phyloP scores from a whole-genome alignment of 2,797 vertebrate species.

The Spinibarbus caldwelli region DNA sequence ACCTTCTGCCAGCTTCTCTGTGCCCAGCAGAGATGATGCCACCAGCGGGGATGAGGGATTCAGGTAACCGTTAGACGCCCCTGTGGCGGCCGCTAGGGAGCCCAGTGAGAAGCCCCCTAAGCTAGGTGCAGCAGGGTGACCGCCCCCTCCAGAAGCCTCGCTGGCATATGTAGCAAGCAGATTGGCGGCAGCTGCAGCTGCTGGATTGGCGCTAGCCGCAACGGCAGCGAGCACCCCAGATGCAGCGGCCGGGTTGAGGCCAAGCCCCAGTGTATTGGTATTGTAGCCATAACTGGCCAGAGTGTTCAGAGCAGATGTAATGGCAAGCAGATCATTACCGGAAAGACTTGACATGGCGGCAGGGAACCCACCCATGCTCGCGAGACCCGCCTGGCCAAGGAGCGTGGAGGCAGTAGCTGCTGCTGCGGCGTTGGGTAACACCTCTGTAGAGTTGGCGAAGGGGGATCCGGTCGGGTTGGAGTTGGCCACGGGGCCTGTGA shows the following conservation, averaged over 20 bases:
- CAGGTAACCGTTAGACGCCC: conserved; percentile 90
- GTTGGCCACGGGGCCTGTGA: conserved; percentile 93
- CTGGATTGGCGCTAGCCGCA: conserved; percentile 90
- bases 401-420: conserved; percentile 87
- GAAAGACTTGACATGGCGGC: conserved; percentile 89
- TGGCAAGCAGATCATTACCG: conserved; percentile 92
- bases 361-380: conserved; percentile 87
- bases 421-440: conserved; percentile 84
- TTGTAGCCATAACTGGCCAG: conserved; percentile 96
- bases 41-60: conserved; percentile 88
- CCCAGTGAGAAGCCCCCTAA: conserved; percentile 87
- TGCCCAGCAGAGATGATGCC: conserved; percentile 88
- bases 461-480: conserved; percentile 95
- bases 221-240: conserved; percentile 90
- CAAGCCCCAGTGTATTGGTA: conserved; percentile 91
- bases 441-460: conserved; percentile 90
- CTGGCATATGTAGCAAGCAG: conserved; percentile 90
- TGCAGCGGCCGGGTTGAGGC: conserved; percentile 89
- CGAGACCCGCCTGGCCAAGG: conserved; percentile 87
- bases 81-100: conserved; percentile 86
- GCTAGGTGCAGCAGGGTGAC: conserved; percentile 79
- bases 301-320: conserved; percentile 94
- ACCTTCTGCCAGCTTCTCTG: conserved; percentile 90
- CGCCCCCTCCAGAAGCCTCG: conserved; percentile 81
- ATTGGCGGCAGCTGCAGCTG: conserved; percentile 90